Evolutionary conservation across 30 jellyfish, hydroid and myxozoan species (phyloP), one percentile per base, ranked within the genome.

Genomic region (Cassiopea xamachana): DNA sequence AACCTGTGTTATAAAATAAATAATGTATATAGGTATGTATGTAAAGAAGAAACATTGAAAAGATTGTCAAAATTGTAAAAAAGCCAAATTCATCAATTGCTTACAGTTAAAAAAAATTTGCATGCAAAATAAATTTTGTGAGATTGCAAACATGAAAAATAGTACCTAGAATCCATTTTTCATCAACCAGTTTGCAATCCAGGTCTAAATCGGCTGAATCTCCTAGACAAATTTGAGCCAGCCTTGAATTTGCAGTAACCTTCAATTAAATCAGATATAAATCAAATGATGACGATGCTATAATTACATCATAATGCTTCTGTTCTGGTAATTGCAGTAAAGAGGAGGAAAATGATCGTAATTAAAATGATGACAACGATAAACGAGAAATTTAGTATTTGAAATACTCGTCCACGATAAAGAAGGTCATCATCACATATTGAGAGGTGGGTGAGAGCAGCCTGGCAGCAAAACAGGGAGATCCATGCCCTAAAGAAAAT

Each of bases 111-210:
- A 27, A 27, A 27, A 27, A 27, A 3, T 55, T 3, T 55, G 64
- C 0, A 55, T 55, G 7, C 12, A 3, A 55, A 6, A 10, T 10
- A 55, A 3, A 55, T 55, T 55, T 6, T 55, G 64, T 10, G 12
- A 55, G 64, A 6, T 55, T 55, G 64, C 12, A 55, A 55, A 55
- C 15, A 14, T 64, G 39, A 68, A 47, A 48, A 44, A 2, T 8
- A 1, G 10, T 78, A 88, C 95, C 95, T 3, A 88, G 87, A 43
- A 88, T 77, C 95, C 95, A 88, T 43, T 73, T 88, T 61, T 88
- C 95, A 13, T 79, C 81, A n/a, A 88, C 90, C 50, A 71, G 27
- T 71, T 71, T 17, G 69, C 88, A 72, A 18, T 13, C 75, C 16
- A 79, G 50, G 9, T 78, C 90, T 43, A 43, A 2, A 8, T 68